phyloP scores from a whole-genome alignment of 2,797 vertebrate genomes.

The Dallia pectoralis region DNA sequence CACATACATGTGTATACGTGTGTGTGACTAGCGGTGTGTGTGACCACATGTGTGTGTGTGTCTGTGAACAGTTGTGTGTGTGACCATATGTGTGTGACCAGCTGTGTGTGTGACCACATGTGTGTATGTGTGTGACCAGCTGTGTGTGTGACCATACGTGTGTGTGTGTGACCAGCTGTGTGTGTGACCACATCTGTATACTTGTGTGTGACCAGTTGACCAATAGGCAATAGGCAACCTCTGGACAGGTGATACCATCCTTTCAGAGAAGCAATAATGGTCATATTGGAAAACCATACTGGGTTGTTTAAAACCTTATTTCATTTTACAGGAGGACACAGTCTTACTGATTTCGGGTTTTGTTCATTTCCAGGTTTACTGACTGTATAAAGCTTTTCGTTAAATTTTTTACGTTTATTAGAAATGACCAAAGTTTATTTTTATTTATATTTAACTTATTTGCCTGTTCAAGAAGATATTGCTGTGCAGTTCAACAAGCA shows the following conservation, averaged over 20 bases:
- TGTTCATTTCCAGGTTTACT: conserved; percentile 33
- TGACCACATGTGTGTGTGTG: no score
- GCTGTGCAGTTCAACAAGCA: conserved; percentile 53
- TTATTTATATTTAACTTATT: conserved; percentile 42
- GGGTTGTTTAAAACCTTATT: conserved; percentile 28
- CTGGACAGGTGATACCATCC: conserved; percentile 47
- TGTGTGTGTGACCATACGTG: no score
- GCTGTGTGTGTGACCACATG: conserved; percentile 54
- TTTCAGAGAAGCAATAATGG: conserved; percentile 74
- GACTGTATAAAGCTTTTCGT: conserved; percentile 18
- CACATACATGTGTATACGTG: conserved; percentile 59
- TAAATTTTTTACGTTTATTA: conserved; percentile 56
- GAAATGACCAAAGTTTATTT: conserved; percentile 69
- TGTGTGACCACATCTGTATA: no score
- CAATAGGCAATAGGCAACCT: conserved; percentile 79
- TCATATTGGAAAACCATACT: conserved; percentile 30
- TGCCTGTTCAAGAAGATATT: conserved; percentile 53
- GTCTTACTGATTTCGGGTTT: conserved; percentile 27
- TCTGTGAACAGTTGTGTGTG: no score
- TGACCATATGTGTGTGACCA: no score
- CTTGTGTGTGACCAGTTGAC: conserved; percentile 60
- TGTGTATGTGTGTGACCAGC: no score
- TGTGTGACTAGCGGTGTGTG: no score
- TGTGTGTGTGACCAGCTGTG: no score
- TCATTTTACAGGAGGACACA: conserved; percentile 32